Conservation (phyloP, 1,140 invertebrate species). For the Caenorhabditis remanei region DNA sequence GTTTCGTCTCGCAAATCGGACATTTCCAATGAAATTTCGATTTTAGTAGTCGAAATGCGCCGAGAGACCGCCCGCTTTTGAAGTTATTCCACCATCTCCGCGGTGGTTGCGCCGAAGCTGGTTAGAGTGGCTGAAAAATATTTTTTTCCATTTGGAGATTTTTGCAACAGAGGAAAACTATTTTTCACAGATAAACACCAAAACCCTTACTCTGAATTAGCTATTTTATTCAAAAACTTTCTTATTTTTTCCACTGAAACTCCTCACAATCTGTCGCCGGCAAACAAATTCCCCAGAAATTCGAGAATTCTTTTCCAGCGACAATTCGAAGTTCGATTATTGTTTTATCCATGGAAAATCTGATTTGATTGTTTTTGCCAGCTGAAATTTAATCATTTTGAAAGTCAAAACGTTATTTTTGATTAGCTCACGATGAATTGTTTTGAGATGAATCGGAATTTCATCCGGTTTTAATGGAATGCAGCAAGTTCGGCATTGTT, state of each 20-base stretch:
- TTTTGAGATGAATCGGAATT: background rate
- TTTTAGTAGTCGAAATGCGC: background rate
- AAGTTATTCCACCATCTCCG: slow-evolving; percentile 5
- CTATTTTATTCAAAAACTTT: background rate
- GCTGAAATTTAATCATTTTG: background rate
- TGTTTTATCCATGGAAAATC: slow-evolving; percentile 1
- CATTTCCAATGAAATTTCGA: slow-evolving; percentile 22
- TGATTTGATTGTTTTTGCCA: background rate
- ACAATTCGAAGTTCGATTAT: slow-evolving; percentile 18
- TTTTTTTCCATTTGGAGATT: too few relatives aligned
- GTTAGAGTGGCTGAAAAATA: background rate
- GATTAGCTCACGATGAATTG: background rate
- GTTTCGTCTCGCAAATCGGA: background rate
- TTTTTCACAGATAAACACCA: too few relatives aligned
- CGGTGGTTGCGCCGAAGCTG: background rate
- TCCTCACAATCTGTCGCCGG: background rate
- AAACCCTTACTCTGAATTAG: too few relatives aligned
- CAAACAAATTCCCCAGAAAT: background rate
- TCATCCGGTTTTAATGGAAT: background rate
- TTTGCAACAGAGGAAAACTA: too few relatives aligned
- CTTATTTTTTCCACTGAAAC: background rate
- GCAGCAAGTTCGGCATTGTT: slow-evolving; percentile 6
- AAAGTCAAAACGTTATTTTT: too few relatives aligned
- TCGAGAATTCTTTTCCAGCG: slow-evolving; percentile 15
- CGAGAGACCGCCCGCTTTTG: slow-evolving; percentile 8